Conservation (phyloP, 2,888 invertebrate genomes). For the Fragum fragum region DNA sequence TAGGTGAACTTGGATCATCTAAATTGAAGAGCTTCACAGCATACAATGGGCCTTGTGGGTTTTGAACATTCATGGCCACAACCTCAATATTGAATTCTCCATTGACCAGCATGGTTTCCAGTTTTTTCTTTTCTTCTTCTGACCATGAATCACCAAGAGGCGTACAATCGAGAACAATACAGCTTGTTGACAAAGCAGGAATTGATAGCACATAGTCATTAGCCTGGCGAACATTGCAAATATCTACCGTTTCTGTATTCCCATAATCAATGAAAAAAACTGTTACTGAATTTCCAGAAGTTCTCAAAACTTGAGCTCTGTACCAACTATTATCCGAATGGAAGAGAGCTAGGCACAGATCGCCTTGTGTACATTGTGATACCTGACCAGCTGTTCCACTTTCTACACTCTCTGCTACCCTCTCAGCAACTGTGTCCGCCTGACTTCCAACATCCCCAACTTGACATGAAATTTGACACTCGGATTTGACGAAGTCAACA, state of each 20-base stretch:
- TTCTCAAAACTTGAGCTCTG: conserved; percentile 72
- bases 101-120: conserved; percentile 62
- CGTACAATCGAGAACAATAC: conserved; percentile 67
- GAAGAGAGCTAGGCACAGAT: conserved; percentile 70
- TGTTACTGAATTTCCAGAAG: conserved; percentile 47
- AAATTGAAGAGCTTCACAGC: conserved; percentile 52
- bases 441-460: conserved; percentile 67
- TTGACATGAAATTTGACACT: conserved; percentile 67
- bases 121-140: conserved; percentile 59
- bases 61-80: conserved; percentile 19
- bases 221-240: conserved; percentile 72
- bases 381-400: conserved; percentile 43
- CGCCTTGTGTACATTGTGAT: conserved; percentile 44
- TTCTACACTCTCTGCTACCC: conserved; percentile 55
- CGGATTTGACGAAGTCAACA: conserved; percentile 64
- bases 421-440: conserved; percentile 66
- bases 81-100: conserved; percentile 70
- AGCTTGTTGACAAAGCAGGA: conserved; percentile 80
- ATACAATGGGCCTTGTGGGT: conserved; percentile 36
- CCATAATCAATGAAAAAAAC: conserved; percentile 86
- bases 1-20: conserved; percentile 57
- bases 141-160: conserved; percentile 56
- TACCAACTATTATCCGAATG: conserved; percentile 82
- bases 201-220: conserved; percentile 71
- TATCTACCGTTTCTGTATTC: conserved; percentile 79